Percentiles rank a stretch among this genome's conserved stretches.
phyloP scores from a whole-genome alignment of 2,113 vertebrate genomes.

The Poeciliopsis occidentalis region DNA sequence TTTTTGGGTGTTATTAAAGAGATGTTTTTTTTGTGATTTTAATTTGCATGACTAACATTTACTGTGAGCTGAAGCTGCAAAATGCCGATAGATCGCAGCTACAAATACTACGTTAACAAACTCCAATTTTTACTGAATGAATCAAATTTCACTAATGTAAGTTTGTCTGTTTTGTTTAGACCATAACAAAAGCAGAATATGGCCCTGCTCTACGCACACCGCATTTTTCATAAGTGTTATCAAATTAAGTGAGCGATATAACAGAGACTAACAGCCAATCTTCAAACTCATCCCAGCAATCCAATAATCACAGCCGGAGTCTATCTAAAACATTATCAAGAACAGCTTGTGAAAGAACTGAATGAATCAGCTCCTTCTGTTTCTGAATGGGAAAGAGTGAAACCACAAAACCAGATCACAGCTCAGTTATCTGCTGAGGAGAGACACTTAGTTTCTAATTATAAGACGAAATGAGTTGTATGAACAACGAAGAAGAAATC shows the following conservation, averaged over 20 bases:
- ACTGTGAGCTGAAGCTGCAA: too few species aligned
- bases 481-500: background rate
- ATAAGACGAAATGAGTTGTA: too few species aligned
- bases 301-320: slow-evolving; percentile 6
- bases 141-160: too few species aligned
- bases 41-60: too few species aligned
- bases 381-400: background rate
- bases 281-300: background rate
- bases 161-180: too few species aligned
- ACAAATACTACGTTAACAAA: too few species aligned
- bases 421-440: background rate
- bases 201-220: too few species aligned
- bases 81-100: too few species aligned
- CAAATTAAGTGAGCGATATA: background rate
- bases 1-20: too few species aligned
- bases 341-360: background rate
- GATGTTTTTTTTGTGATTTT: too few species aligned
- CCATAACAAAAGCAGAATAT: too few species aligned
- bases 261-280: background rate
- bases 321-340: background rate
- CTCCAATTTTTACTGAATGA: too few species aligned
- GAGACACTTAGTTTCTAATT: background rate
- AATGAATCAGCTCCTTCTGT: background rate
- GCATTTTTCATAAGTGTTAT: background rate
- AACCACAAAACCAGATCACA: background rate